phyloP scores from a whole-genome alignment of 2,888 invertebrate species.

The Cylindroiulus punctatus region DNA sequence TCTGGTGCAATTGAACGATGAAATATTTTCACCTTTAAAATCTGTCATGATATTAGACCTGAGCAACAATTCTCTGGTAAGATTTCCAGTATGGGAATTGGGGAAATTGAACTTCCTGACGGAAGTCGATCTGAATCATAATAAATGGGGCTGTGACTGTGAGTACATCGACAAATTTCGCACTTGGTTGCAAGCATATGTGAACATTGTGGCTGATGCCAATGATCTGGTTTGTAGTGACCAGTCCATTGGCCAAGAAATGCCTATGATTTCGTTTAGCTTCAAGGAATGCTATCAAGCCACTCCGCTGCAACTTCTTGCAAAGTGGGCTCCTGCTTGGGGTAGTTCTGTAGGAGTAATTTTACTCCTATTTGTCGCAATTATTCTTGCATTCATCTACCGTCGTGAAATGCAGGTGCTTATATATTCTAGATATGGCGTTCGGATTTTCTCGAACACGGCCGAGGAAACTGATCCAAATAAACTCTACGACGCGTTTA shows the following conservation, averaged over 20 bases:
- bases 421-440: slow-evolving; percentile 51
- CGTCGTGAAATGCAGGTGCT: slow-evolving; percentile 57
- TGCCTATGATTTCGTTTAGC: background rate
- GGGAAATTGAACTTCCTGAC: background rate
- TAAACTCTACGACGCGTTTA: slow-evolving; percentile 62
- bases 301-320: background rate
- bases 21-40: background rate
- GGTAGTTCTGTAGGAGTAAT: slow-evolving; percentile 47
- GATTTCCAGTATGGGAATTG: slow-evolving; percentile 37
- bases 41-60: background rate
- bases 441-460: slow-evolving; percentile 54
- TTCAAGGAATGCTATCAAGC: slow-evolving; percentile 11
- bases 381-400: slow-evolving; percentile 56
- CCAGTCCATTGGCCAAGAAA: background rate
- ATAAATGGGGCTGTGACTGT: slow-evolving; percentile 54
- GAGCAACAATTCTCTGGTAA: background rate
- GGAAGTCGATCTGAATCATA: background rate
- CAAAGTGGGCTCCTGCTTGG: background rate
- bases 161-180: slow-evolving; percentile 73
- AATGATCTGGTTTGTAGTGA: background rate
- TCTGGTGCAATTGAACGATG: background rate
- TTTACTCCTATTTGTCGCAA: slow-evolving; percentile 54
- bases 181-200: slow-evolving; percentile 78
- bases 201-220: slow-evolving; percentile 72
- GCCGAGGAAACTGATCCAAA: background rate